Conservation (phyloP, 2,113 vertebrate genomes). For the Microcebus jonahi region DNA sequence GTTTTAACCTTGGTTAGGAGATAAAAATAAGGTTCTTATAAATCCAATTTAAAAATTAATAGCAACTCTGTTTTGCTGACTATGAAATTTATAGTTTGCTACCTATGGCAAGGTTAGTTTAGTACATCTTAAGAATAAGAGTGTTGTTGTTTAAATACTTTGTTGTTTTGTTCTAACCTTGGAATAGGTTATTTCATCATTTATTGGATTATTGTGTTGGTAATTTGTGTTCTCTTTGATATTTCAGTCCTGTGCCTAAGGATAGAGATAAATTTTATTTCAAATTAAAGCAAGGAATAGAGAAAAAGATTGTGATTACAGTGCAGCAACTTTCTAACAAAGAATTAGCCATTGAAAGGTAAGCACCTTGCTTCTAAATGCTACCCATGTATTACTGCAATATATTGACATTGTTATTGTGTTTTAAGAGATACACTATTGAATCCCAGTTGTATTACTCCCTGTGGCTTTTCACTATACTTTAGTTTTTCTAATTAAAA, state of each 20-base stretch:
- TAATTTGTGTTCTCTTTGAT: conserved; percentile 58
- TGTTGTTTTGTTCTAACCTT: neutral
- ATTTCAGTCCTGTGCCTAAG: conserved; percentile 95
- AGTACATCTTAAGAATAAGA: conserved; percentile 21
- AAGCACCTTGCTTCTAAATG: conserved; percentile 64
- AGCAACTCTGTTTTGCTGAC: neutral
- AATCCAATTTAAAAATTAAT: conserved; percentile 29
- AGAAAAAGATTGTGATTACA: conserved; percentile 96
- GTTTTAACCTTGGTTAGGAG: neutral
- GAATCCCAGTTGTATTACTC: neutral
- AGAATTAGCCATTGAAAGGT: conserved; percentile 97
- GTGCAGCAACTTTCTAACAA: conserved; percentile 97
- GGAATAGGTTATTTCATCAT: neutral
- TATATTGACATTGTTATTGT: neutral
- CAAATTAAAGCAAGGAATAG: conserved; percentile 95
- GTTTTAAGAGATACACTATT: neutral
- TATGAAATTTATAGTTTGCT: neutral
- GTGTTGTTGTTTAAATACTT: conserved; percentile 40
- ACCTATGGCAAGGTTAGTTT: neutral
- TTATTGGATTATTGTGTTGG: conserved; percentile 34
- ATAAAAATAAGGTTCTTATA: neutral
- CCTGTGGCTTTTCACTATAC: neutral
- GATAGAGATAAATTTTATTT: conserved; percentile 98
- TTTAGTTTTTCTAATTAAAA: conserved; percentile 17
- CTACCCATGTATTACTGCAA: neutral